Percentiles rank a stretch among this genome's conserved stretches.
Conservation (phyloP, 2,888 invertebrate genomes). For the Lochmaea crataegi region DNA sequence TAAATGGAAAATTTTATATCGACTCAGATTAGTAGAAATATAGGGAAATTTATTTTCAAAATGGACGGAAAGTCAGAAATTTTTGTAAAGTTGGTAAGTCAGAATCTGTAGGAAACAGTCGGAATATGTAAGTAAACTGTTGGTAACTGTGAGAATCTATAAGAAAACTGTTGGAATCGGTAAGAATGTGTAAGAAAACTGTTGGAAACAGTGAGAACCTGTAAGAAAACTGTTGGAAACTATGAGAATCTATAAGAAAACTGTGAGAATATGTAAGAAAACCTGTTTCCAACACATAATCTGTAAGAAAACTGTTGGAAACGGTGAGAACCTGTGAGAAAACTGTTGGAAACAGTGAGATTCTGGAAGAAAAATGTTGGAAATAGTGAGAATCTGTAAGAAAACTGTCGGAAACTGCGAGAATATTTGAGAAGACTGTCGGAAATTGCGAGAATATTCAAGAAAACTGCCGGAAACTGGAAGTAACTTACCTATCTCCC, state of each 20-base stretch:
- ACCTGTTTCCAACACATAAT: too few relatives aligned
- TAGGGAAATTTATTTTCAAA: too few relatives aligned
- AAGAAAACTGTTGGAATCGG: background rate
- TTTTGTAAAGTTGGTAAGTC: too few relatives aligned
- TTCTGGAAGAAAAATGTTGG: background rate
- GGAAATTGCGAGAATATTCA: conserved; percentile 19
- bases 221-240: background rate
- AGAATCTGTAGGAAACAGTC: too few relatives aligned
- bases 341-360: background rate
- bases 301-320: background rate
- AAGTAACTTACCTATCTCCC: conserved; percentile 65
- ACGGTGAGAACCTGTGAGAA: background rate
- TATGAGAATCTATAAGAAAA: background rate
- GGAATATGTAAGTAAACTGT: background rate
- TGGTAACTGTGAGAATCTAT: background rate
- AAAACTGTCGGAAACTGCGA: too few relatives aligned
- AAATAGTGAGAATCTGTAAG: background rate
- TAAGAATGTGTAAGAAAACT: background rate
- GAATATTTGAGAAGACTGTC: background rate
- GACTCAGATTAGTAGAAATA: too few relatives aligned
- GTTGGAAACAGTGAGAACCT: background rate
- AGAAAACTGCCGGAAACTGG: background rate
- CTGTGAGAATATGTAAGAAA: background rate
- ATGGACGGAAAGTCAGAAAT: too few relatives aligned
- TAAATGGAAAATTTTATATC: too few relatives aligned